Conservation (phyloP, 2,113 vertebrate genomes). For the Motacilla alba region DNA sequence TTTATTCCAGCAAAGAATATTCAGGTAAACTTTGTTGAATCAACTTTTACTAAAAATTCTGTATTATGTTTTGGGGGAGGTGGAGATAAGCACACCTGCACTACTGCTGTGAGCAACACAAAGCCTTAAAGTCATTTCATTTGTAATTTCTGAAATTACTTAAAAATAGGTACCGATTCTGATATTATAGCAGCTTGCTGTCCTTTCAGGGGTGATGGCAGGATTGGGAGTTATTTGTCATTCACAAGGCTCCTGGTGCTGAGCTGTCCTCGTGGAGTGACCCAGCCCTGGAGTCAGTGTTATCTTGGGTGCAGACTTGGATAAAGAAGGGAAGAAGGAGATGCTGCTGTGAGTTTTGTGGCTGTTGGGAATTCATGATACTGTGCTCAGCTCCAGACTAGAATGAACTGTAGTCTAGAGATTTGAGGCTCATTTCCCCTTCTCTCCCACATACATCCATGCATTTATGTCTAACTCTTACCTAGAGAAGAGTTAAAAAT, state of each 20-base stretch:
- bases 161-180: background rate
- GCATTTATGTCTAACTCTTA: background rate
- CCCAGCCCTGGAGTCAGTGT: fast-evolving
- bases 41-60: background rate
- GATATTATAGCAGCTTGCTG: background rate
- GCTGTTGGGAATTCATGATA: background rate
- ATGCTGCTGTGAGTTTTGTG: background rate
- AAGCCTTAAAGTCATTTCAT: background rate
- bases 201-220: background rate
- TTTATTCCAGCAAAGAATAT: background rate
- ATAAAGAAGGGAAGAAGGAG: background rate
- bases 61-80: fast-evolving
- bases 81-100: background rate
- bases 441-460: background rate
- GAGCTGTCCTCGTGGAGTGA: background rate
- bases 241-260: background rate
- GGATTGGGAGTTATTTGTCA: background rate
- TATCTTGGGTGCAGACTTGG: background rate
- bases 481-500: background rate
- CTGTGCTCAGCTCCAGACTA: background rate
- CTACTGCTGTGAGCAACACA: background rate
- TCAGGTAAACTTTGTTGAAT: background rate
- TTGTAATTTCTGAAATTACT: background rate
- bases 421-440: background rate
- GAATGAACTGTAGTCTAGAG: background rate